Conservation (phyloP, 2,797 vertebrate genomes). For the Champsocephalus esox region DNA sequence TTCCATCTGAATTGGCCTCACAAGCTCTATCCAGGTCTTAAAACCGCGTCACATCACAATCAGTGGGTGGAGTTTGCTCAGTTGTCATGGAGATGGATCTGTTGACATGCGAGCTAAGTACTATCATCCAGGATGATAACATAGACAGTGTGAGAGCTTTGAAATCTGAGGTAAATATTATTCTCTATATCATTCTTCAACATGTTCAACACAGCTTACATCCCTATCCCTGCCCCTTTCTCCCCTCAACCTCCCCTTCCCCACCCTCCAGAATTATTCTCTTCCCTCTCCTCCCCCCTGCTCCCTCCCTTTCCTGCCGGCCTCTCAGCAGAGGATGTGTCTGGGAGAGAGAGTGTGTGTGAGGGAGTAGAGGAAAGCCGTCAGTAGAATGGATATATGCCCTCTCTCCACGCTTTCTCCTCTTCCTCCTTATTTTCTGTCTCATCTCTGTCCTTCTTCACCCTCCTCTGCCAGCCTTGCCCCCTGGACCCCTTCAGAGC, state of each 20-base stretch:
- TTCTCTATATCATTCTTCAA: not conserved
- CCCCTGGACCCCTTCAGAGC: constrained; percentile 41
- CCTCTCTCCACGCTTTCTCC: constrained; percentile 59
- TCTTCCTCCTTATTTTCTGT: constrained; percentile 30
- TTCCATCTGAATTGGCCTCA: not conserved
- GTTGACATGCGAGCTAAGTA: not conserved
- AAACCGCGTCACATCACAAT: not conserved
- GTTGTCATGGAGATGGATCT: constrained; percentile 8
- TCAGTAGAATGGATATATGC: constrained; percentile 76
- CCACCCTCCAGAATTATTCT: constrained; percentile 36
- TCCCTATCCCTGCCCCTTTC: constrained; percentile 56
- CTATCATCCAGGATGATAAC: not conserved
- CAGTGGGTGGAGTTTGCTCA: not conserved
- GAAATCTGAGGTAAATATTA: not conserved
- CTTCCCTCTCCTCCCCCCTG: constrained; percentile 21
- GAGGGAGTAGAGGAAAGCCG: constrained; percentile 64
- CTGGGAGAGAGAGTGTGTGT: constrained; percentile 68
- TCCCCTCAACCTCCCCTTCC: constrained; percentile 27
- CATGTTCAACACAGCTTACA: constrained; percentile 59
- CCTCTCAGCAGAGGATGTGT: constrained; percentile 84
- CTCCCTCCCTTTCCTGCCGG: constrained; percentile 83
- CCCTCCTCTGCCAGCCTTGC: constrained; percentile 41
- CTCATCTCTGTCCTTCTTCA: constrained; percentile 34
- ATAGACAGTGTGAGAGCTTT: not conserved
- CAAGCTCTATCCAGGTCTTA: not conserved